Conservation (phyloP, 2,888 invertebrate species). For the Ophonus ardosiacus region DNA sequence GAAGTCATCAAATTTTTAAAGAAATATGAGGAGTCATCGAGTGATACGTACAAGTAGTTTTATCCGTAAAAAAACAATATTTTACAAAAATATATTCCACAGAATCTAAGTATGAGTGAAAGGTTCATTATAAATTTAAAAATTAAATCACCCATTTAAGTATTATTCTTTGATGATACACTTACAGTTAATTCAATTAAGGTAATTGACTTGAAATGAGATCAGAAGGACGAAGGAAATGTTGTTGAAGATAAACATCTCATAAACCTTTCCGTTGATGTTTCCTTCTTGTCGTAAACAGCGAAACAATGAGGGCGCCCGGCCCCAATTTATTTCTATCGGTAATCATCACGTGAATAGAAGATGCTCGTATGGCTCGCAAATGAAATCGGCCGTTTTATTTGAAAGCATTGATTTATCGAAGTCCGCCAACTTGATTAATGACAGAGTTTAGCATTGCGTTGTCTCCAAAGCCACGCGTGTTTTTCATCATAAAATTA, state of each 20-base stretch:
- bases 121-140: too few species aligned
- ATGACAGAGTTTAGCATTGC: conserved; percentile 53
- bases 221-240: conserved; percentile 4
- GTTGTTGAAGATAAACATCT: conserved; percentile 26
- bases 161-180: neutral
- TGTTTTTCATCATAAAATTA: conserved; percentile 47
- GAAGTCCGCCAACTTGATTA: conserved; percentile 53
- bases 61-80: too few species aligned
- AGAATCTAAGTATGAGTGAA: too few species aligned
- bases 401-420: conserved; percentile 61
- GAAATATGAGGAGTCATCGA: too few species aligned
- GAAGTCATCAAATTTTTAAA: too few species aligned
- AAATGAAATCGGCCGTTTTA: conserved; percentile 57
- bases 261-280: neutral
- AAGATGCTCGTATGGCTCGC: conserved; percentile 6
- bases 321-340: conserved; percentile 32
- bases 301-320: conserved; percentile 19
- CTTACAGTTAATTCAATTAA: neutral
- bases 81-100: too few species aligned
- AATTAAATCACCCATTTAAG: too few species aligned
- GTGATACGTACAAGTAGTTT: too few species aligned
- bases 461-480: conserved; percentile 32
- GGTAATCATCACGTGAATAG: conserved; percentile 36
- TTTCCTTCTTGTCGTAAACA: conserved; percentile 8
- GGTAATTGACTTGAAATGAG: neutral